Evolutionary conservation across 2,888 invertebrate genomes (phyloP).

Genomic region (Choristoneura rosaceana): DNA sequence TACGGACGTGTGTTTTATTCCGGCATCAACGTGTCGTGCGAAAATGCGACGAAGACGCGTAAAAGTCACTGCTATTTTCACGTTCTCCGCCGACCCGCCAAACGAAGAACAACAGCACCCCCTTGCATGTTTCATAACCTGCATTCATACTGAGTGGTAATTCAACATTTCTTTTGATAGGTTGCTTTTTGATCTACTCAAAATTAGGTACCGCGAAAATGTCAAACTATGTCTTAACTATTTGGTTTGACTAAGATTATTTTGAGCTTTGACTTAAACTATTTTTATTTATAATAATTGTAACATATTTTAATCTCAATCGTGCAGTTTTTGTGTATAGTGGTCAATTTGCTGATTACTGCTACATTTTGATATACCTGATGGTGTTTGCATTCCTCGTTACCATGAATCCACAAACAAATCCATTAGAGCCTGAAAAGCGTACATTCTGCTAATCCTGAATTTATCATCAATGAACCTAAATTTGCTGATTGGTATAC

Average conservation of each 20-base stretch:
- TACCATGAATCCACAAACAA: background rate
- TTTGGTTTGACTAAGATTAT: too few species aligned
- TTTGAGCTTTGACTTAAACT: too few species aligned
- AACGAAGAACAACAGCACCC: background rate
- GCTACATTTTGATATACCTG: background rate
- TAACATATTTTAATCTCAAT: too few species aligned
- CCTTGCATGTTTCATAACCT: background rate
- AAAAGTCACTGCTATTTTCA: constrained; percentile 41
- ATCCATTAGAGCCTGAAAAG: constrained; percentile 5
- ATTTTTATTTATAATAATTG: too few species aligned
- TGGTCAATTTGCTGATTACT: constrained; percentile 2
- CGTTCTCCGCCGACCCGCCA: constrained; percentile 17
- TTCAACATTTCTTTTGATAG: background rate
- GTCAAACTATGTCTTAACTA: too few species aligned
- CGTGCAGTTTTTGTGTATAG: background rate
- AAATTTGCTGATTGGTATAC: constrained; percentile 19
- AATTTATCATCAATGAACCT: constrained; percentile 1
- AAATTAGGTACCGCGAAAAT: background rate
- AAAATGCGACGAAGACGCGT: constrained; percentile 46
- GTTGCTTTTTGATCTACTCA: background rate
- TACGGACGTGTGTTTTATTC: constrained; percentile 53
- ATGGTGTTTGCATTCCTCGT: background rate
- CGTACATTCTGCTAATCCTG: background rate
- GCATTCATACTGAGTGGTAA: background rate
- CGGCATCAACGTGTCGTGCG: constrained; percentile 50